A percentile compares a stretch with the other conserved stretches of the same genome.
phyloP scores from a whole-genome alignment of 1,140 invertebrate genomes.

The Drosophila kikkawai region DNA sequence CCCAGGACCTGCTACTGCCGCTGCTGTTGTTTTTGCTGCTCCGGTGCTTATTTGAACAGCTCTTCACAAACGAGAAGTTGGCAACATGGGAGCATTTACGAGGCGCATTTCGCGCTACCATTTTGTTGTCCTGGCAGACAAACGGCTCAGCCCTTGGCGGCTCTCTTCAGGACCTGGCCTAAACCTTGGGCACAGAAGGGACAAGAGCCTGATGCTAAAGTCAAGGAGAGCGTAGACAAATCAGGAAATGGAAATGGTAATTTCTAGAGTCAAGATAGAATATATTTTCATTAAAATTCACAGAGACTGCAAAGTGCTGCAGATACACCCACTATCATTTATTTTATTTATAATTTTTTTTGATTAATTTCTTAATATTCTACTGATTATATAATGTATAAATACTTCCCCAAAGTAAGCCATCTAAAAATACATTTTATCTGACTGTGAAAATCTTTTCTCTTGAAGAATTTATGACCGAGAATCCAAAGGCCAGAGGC shows the following conservation, averaged over 20 bases:
- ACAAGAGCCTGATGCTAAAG: conserved; percentile 1
- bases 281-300: conserved; percentile 23
- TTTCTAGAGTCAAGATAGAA: conserved; percentile 1
- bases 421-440: conserved; percentile 7
- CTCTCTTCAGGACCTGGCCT: conserved; percentile 63
- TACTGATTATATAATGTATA: background rate
- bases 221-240: conserved; percentile 8
- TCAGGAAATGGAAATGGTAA: conserved; percentile 41
- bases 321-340: background rate
- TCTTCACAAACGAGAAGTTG: conserved; percentile 78
- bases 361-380: background rate
- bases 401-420: background rate
- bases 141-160: conserved; percentile 38
- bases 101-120: conserved; percentile 72
- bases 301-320: background rate
- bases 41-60: conserved; percentile 78
- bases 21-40: conserved; percentile 41
- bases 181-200: conserved; percentile 27
- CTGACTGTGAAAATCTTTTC: background rate
- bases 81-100: conserved; percentile 68
- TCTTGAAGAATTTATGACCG: conserved; percentile 1
- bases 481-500: background rate
- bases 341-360: background rate
- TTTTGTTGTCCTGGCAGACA: conserved; percentile 68
- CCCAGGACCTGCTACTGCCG: conserved; percentile 15